Conservation (phyloP, 2,888 invertebrate species). For the Nowickia ferox region DNA sequence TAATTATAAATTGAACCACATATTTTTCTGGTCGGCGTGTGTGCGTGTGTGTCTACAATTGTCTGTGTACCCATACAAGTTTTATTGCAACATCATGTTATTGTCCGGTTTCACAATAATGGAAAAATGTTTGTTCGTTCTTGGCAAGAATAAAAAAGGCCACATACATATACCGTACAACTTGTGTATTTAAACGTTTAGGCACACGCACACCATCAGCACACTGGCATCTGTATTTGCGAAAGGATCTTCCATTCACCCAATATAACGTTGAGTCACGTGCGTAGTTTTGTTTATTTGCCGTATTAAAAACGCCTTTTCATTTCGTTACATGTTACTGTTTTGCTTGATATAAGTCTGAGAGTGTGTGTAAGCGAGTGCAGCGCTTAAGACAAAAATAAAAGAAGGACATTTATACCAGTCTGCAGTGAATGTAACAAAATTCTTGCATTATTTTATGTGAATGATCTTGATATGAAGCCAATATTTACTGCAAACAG, state of each 20-base stretch:
- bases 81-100: slow-evolving; percentile 69
- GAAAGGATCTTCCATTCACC: slow-evolving; percentile 30
- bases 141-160: neutral
- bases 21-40: neutral
- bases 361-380: neutral
- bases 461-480: slow-evolving; percentile 59
- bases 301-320: slow-evolving; percentile 79
- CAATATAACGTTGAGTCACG: slow-evolving; percentile 76
- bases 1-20: neutral
- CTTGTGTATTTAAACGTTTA: slow-evolving; percentile 31
- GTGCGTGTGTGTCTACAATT: slow-evolving; percentile 4
- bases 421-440: slow-evolving; percentile 25
- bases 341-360: slow-evolving; percentile 65
- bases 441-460: slow-evolving; percentile 29
- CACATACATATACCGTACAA: slow-evolving; percentile 28
- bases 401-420: neutral
- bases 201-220: neutral
- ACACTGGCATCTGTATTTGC: slow-evolving; percentile 15
- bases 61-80: slow-evolving; percentile 60
- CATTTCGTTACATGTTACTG: slow-evolving; percentile 75
- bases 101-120: slow-evolving; percentile 67
- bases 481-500: slow-evolving; percentile 30
- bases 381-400: neutral
- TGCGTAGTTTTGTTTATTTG: slow-evolving; percentile 80
- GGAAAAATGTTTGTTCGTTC: slow-evolving; percentile 53